Base-by-base conservation (phyloP, 1,140 invertebrate species). In the Pogonognathellus flavescens region DNA sequence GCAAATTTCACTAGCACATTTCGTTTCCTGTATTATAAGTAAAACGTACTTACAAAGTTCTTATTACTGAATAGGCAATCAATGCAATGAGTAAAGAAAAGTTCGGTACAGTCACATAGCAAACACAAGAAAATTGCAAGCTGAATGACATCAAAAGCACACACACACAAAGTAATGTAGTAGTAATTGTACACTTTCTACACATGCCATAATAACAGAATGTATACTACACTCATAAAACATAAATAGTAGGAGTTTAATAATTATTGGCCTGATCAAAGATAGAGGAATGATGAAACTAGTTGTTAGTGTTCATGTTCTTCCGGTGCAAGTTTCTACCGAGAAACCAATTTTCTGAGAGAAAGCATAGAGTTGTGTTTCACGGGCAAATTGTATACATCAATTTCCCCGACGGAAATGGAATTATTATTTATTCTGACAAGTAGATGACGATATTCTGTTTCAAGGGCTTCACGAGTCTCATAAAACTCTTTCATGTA, bases 381-480 rank as follows among this genome's bases (percentile, higher is more conserved):
- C 14, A 14, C 18, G 25, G 18, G 25, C 11, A 66, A 66, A 66
- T 66, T 25, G 25, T 16, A 55, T 66, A 66, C 62, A 66, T 66
- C 62, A 20, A 66, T 66, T 66, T 66, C 62, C 62, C 62, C 6
- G 62, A 25, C 62, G 62, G 62, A 66, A 66, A 66, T 66, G 20
- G 62, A 66, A 66, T 31, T 66, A 66, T 25, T 66, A 66, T 66
- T 66, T 66, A 66, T 66, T 66, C 62, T 25, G 62, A 66, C 62
- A 66, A 66, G 62, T 66, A 25, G 14, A 66, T 66, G 62, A 66
- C 20, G 62, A 66, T 14, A 66, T 13, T 66, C 14, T 20, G 20
- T 25, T 66, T 11, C 25, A 66, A 31, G 62, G 14, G 62, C 22
- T 31, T 13, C 16, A 20, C 25, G 62, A 6, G 25, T 66, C 25